These are phyloP conservation scores for Gryllus bimaculatus DNA, from an alignment of 1,140 invertebrate species.

Conservation along the genomic window DNA sequence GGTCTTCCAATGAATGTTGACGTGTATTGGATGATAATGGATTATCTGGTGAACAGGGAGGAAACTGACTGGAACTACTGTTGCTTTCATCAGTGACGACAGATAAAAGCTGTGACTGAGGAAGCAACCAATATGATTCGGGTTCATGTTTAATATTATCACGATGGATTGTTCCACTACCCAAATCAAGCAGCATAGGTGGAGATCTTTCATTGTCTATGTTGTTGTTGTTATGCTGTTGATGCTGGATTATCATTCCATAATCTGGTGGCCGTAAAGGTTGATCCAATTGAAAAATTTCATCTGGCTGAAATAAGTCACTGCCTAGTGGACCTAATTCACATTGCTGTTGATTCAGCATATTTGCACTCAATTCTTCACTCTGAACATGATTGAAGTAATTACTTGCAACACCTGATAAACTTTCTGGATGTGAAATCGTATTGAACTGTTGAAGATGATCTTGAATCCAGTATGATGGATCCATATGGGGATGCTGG, in stretches of 20 bases:
- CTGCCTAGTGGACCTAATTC: constrained; percentile 46
- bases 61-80: constrained; percentile 17
- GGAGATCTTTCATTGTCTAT: constrained; percentile 47
- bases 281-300: constrained; percentile 67
- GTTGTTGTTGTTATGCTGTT: constrained; percentile 9
- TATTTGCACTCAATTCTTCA: not conserved
- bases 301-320: constrained; percentile 65
- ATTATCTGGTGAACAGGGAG: constrained; percentile 9
- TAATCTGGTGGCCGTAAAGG: constrained; percentile 38
- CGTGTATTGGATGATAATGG: not conserved
- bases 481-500: constrained; percentile 26
- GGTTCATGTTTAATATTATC: constrained; percentile 14
- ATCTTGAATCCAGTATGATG: constrained; percentile 25
- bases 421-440: constrained; percentile 13
- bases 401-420: constrained; percentile 23
- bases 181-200: constrained; percentile 57
- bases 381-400: not conserved
- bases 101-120: not conserved
- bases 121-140: constrained; percentile 15
- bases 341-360: constrained; percentile 29
- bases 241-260: not conserved
- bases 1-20: not conserved
- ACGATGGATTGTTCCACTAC: constrained; percentile 37
- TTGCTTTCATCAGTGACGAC: constrained; percentile 17
- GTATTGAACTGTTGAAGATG: constrained; percentile 18